A percentile compares a stretch with the other conserved stretches of the same genome.
phyloP scores from a whole-genome alignment of 2,888 invertebrate species.

The Alsophila aescularia region DNA sequence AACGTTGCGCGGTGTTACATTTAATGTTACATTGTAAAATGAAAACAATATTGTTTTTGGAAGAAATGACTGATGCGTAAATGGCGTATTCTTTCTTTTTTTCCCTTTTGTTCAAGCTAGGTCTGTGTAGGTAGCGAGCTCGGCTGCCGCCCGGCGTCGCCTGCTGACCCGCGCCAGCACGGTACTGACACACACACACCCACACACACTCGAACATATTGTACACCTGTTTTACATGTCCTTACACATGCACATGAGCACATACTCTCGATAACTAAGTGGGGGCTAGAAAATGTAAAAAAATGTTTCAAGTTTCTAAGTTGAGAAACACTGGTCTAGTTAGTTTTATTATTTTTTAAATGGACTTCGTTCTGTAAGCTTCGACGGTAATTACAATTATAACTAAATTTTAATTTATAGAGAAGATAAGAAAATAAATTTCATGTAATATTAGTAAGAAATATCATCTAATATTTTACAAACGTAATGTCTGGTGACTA shows the following conservation, averaged over 20 bases:
- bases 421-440: no score
- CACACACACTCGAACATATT: no score
- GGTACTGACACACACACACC: conserved; percentile 71
- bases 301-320: neutral
- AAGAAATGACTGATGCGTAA: conserved; percentile 83
- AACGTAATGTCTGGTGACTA: no score
- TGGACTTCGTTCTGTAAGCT: neutral
- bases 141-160: conserved; percentile 70
- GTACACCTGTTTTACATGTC: conserved; percentile 35
- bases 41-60: conserved; percentile 61
- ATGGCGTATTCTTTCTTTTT: conserved; percentile 80
- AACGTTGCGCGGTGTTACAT: conserved; percentile 42
- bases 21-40: conserved; percentile 39
- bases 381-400: no score
- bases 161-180: conserved; percentile 70
- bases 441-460: no score
- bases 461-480: no score
- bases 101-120: conserved; percentile 81
- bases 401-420: no score
- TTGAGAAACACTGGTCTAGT: neutral
- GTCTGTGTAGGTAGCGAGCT: conserved; percentile 83
- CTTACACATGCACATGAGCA: conserved; percentile 35
- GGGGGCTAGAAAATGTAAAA: neutral
- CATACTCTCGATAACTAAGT: neutral
- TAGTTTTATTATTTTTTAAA: no score